Evolutionary conservation across 2,797 vertebrate species (phyloP), one percentile per base, ranked within the genome.

Genomic region (Channa striata): DNA sequence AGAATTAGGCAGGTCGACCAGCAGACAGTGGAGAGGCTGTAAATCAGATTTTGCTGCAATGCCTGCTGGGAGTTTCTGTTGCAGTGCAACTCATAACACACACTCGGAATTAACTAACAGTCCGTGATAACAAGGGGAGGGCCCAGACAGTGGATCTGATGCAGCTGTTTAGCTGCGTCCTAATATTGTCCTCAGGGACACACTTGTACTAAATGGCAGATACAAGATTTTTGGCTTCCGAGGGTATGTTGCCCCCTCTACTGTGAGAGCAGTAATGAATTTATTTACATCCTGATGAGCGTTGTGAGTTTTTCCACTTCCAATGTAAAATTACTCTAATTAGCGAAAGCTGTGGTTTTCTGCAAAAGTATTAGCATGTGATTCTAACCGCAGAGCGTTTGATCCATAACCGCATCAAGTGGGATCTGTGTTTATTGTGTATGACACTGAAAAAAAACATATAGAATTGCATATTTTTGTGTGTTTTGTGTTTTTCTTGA

Each of bases 81-180:
- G 77, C 74, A 82, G 77, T 71, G 66, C 70, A 72, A 59, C 83
- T 86, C 80, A 72, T 83, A 75, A 82, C 71, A 68, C 77, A 81
- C 74, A 56, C 52, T 60, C 70, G 43, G 75, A 67, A 50, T 81
- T 81, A 52, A 68, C 86, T 90, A 87, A 81, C 81, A 70, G 85
- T 79, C 78, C 70, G 67, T 84, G 89, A 85, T 92, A 90, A 93
- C 86, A 72, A 91, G 82, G 74, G 80, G 74, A 88, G 86, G 75
- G 79, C 81, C 75, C 76, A 78, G 74, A 74, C 81, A 37, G 61
- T 74, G 81, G 69, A 90, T 84, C 40, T 74, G 77, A 88, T 87
- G 82, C 84, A 89, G 88, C 86, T 91, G 82, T 88, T 92, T 87
- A 90, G 81, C 86, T 58, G 74, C 37, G 21, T 65, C 78, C 81